A percentile compares a stretch with the other conserved stretches of the same genome.
Evolutionary conservation across 2,113 vertebrate genomes (phyloP).

Genomic region (Elephantulus edwardii): DNA sequence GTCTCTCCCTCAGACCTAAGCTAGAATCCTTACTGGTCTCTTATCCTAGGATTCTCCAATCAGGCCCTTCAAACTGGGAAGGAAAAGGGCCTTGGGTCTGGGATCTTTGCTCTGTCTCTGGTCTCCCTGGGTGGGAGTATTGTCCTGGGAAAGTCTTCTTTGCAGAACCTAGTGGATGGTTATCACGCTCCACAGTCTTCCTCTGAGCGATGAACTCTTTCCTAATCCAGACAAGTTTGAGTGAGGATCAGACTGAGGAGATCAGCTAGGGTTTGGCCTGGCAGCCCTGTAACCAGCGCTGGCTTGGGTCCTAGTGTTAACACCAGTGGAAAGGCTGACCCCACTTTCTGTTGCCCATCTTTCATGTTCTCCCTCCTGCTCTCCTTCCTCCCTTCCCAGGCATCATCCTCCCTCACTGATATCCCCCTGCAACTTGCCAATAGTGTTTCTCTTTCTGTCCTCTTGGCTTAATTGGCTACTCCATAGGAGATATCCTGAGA

Average conservation of each 20-base stretch:
- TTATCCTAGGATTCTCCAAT: background rate
- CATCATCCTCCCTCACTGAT: background rate
- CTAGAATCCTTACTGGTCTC: too few species aligned
- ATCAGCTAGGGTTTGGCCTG: too few species aligned
- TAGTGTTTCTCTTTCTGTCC: background rate
- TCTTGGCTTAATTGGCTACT: background rate
- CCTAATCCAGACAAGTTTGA: too few species aligned
- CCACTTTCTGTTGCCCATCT: background rate
- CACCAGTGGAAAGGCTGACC: background rate
- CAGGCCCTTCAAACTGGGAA: background rate
- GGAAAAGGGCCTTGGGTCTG: background rate
- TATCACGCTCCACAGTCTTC: too few species aligned
- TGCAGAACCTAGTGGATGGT: background rate
- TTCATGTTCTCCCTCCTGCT: too few species aligned
- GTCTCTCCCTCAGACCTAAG: background rate
- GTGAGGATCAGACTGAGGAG: background rate
- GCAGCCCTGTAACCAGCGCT: accelerated
- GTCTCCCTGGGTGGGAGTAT: background rate
- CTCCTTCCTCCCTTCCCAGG: too few species aligned
- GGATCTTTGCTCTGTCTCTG: background rate
- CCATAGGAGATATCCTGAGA: background rate
- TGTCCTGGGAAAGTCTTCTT: background rate
- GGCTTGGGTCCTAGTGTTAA: accelerated
- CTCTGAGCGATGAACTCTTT: too few species aligned
- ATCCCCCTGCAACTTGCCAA: background rate